Conservation (phyloP, 2,113 vertebrate species). For the Bucco capensis region DNA sequence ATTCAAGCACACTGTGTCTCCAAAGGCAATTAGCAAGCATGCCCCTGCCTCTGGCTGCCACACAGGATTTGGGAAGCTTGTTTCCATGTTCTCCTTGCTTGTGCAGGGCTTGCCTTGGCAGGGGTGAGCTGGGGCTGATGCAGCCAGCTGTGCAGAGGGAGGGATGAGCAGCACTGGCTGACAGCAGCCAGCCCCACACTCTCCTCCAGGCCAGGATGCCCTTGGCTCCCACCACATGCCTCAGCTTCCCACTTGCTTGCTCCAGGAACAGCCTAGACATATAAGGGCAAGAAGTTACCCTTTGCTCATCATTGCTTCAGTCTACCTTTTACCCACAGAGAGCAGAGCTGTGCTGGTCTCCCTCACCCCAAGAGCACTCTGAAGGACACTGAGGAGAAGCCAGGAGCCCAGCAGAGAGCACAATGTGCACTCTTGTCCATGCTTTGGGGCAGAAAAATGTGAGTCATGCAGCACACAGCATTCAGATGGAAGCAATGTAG, state of each 20-base stretch:
- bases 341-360: background rate
- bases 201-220: background rate
- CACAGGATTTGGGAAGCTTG: background rate
- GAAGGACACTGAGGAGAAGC: background rate
- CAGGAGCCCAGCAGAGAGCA: background rate
- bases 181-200: background rate
- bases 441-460: background rate
- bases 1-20: background rate
- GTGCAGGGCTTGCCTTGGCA: background rate
- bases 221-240: background rate
- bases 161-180: too few species aligned
- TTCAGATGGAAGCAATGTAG: background rate
- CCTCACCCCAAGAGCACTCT: background rate
- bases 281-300: background rate
- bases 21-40: background rate
- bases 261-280: background rate
- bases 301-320: background rate
- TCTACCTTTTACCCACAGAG: background rate
- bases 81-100: background rate
- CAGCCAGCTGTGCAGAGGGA: background rate
- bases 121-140: rapidly evolving
- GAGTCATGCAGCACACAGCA: background rate
- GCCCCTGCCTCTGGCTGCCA: background rate
- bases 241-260: background rate
- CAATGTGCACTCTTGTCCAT: background rate